Conservation (phyloP, 2,888 invertebrate species). For the Agriopis leucophaearia region DNA sequence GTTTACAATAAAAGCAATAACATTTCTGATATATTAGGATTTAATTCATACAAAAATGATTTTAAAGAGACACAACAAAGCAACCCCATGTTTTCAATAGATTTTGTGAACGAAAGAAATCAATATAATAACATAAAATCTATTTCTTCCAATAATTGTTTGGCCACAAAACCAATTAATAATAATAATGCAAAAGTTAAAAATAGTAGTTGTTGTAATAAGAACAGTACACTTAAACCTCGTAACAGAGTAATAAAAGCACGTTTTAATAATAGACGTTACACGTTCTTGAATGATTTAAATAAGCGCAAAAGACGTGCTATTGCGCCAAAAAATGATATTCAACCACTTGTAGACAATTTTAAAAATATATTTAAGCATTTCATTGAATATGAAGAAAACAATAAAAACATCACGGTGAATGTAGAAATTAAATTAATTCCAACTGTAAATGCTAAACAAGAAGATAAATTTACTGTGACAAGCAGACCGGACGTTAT, state of each 20-base stretch:
- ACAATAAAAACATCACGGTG: slow-evolving; percentile 62
- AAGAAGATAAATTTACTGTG: slow-evolving; percentile 36
- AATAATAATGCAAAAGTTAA: slow-evolving; percentile 4
- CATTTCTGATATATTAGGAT: slow-evolving; percentile 6
- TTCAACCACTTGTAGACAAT: slow-evolving; percentile 53
- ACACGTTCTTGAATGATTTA: slow-evolving; percentile 40
- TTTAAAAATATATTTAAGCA: slow-evolving; percentile 62
- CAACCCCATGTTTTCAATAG: slow-evolving; percentile 46
- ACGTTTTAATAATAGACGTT: slow-evolving; percentile 51
- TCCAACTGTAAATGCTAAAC: slow-evolving; percentile 47
- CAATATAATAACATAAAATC: slow-evolving; percentile 35
- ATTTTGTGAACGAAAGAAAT: slow-evolving; percentile 46
- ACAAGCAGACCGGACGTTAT: slow-evolving; percentile 28
- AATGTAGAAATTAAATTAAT: slow-evolving; percentile 67
- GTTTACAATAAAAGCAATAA: not conserved
- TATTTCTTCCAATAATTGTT: not conserved
- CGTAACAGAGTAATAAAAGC: slow-evolving; percentile 36
- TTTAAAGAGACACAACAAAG: slow-evolving; percentile 41
- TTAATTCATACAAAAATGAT: slow-evolving; percentile 7
- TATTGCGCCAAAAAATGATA: slow-evolving; percentile 5
- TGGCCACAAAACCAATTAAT: not conserved
- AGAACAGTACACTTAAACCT: slow-evolving; percentile 27
- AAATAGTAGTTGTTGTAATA: slow-evolving; percentile 17
- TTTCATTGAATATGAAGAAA: slow-evolving; percentile 56
- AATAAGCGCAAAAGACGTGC: slow-evolving; percentile 7